Percentiles rank a stretch among this genome's conserved stretches.
These are phyloP conservation scores for Pygoscelis antarcticus DNA, from an alignment of 2,113 vertebrate species.

Conservation along the genomic window DNA sequence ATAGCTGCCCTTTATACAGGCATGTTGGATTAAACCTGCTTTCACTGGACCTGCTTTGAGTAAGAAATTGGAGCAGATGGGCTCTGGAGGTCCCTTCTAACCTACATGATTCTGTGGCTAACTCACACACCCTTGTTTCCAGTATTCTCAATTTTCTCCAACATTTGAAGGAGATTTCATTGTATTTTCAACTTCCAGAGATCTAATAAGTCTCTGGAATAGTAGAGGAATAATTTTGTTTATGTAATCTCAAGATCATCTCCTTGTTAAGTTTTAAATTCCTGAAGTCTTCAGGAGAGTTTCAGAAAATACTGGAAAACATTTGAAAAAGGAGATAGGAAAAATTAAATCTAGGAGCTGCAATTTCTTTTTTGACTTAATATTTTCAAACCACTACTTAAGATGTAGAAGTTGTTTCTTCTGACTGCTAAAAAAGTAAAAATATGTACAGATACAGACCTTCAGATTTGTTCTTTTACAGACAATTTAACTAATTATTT, in stretches of 20 bases:
- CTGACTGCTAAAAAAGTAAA: neutral
- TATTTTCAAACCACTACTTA: neutral
- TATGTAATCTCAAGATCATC: neutral
- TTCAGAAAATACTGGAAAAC: neutral
- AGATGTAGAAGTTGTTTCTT: neutral
- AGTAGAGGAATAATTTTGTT: neutral
- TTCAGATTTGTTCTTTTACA: neutral
- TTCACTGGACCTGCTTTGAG: neutral
- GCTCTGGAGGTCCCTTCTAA: neutral
- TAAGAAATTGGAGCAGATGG: neutral
- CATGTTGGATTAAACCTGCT: neutral
- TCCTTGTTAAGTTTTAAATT: neutral
- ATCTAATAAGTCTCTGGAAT: neutral
- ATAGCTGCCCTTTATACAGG: neutral
- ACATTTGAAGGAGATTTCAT: neutral
- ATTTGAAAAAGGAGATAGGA: neutral
- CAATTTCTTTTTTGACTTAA: neutral
- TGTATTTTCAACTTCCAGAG: neutral
- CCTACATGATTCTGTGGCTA: neutral
- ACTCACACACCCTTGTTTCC: neutral
- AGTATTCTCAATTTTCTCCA: neutral
- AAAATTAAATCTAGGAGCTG: neutral
- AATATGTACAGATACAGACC: neutral
- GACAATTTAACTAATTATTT: neutral
- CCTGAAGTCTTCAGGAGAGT: neutral